Evolutionary conservation across 1,140 invertebrate species (phyloP), one percentile per base, ranked within the genome.

Genomic region (Hylaeus volcanicus): DNA sequence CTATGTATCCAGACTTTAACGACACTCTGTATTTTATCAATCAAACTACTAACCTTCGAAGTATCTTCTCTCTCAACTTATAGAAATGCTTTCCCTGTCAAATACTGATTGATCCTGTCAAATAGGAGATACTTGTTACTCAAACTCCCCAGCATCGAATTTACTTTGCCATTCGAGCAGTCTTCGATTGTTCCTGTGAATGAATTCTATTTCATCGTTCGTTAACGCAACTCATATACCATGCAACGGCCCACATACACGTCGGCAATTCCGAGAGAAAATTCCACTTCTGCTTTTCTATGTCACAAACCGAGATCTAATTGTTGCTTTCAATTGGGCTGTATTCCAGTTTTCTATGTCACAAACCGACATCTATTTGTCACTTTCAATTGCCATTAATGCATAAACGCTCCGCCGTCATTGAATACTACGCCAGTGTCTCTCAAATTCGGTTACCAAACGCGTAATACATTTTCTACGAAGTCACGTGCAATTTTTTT

Each of bases 201-300:
- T 69, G 70, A 77, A 77, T 70, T 51, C 65, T 43, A 15, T 45
- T 70, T 77, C 65, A 53, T 41, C 55, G 74, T 53, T 61, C 65
- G 74, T 77, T 77, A 61, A 15, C 45, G 6, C 53, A 14, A 70
- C 61, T 61, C 65, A 61, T 39, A 77, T 70, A 69, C 74, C 41
- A 26, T 58, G 43, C 55, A 3, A 0, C 45, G 45, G 43, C 41
- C 14, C 41, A 48, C 41, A 9, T 26, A 37, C 43, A 9, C 43
- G 5, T 26, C 43, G 26, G n/a, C 39, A 60, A 51, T 77, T 53
- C 11, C 66, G 3, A 68, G 56, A 51, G 66, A 69, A 77, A 77
- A 77, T 72, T 51, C 65, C 65, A 77, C 74, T 77, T 61, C 43
- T 48, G 60, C 74, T 77, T 61, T 77, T 76, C 74, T 61, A 15